Conservation (phyloP, 2,797 vertebrate genomes). For the Garrulus glandarius region DNA sequence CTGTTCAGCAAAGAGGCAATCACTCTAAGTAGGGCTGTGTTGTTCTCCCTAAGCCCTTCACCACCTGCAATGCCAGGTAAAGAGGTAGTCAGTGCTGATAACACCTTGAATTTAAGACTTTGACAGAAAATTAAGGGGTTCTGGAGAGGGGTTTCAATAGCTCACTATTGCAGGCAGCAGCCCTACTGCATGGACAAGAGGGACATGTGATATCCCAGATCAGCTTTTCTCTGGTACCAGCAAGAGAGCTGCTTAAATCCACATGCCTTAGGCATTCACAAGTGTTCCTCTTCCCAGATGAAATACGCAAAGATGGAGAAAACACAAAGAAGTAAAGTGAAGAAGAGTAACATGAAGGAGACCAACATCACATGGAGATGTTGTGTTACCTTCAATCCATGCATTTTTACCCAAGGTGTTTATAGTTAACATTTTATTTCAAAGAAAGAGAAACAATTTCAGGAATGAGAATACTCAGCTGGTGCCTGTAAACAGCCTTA, state of each 20-base stretch:
- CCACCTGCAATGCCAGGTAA: neutral
- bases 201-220: neutral
- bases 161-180: neutral
- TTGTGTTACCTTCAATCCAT: neutral
- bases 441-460: neutral
- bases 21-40: neutral
- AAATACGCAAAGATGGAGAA: neutral
- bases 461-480: neutral
- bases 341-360: neutral
- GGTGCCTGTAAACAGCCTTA: neutral
- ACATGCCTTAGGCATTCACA: neutral
- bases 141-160: neutral
- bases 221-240: neutral
- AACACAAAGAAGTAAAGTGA: neutral
- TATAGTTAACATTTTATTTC: neutral
- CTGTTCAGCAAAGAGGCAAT: neutral
- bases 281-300: neutral
- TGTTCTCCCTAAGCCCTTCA: neutral
- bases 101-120: neutral
- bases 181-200: neutral
- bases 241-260: neutral
- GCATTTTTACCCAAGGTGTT: neutral
- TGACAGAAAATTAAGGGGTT: neutral
- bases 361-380: neutral
- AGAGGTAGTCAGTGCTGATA: fast-evolving